phyloP scores from a whole-genome alignment of 2,113 vertebrate species.

The Pollimyrus isidori region DNA sequence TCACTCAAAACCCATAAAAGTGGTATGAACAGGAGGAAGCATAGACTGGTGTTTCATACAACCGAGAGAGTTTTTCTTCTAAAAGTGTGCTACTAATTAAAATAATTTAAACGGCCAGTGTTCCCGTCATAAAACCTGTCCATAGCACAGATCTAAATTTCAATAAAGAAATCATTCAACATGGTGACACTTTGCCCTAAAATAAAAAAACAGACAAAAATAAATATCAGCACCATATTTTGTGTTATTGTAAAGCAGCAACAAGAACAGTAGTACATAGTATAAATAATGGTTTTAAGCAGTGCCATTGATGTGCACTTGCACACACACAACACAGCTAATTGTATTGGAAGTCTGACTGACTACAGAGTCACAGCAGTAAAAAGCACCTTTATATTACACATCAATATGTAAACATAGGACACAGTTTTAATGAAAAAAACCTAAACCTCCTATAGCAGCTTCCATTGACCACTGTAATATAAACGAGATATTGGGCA shows the following conservation, averaged over 20 bases:
- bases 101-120: background rate
- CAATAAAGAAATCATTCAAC: background rate
- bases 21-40: background rate
- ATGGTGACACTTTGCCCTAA: background rate
- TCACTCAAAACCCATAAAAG: background rate
- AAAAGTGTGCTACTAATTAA: background rate
- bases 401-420: background rate
- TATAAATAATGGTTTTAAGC: background rate
- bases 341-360: background rate
- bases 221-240: slow-evolving; percentile 1
- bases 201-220: background rate
- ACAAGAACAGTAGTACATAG: background rate
- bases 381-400: background rate
- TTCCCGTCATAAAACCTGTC: background rate
- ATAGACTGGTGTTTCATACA: background rate
- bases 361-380: background rate
- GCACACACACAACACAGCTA: background rate
- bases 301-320: background rate
- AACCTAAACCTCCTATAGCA: background rate
- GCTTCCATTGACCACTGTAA: background rate
- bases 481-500: background rate
- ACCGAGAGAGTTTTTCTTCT: background rate
- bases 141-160: background rate
- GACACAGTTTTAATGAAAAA: background rate
- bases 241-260: background rate